Percentiles rank a stretch among this genome's conserved stretches.
These are phyloP conservation scores for Bombus impatiens DNA, from an alignment of 1,140 invertebrate species.

Conservation along the genomic window DNA sequence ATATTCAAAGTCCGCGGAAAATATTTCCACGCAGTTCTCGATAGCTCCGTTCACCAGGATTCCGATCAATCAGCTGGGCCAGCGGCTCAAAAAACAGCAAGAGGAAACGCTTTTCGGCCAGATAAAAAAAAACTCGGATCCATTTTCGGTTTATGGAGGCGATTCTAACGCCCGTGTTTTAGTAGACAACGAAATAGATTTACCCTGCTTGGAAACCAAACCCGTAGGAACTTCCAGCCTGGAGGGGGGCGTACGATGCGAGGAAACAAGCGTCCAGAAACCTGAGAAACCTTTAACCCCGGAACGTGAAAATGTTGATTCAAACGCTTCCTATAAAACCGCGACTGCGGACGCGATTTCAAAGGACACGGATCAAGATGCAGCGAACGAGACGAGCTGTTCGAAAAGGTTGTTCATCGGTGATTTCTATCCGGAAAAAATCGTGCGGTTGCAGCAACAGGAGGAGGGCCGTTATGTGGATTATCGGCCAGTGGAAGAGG, in stretches of 20 bases:
- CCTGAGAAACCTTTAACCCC: background rate
- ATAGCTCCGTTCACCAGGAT: constrained; percentile 22
- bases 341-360: background rate
- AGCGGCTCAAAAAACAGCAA: constrained; percentile 7
- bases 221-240: constrained; percentile 69
- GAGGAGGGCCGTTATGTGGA: background rate
- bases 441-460: background rate
- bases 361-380: background rate
- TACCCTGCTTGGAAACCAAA: constrained; percentile 79
- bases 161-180: constrained; percentile 61
- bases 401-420: constrained; percentile 53
- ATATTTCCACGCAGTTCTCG: constrained; percentile 33
- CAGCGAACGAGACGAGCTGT: background rate
- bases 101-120: constrained; percentile 70
- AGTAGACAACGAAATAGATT: constrained; percentile 79
- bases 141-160: constrained; percentile 78
- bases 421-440: constrained; percentile 61
- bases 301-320: background rate
- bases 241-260: constrained; percentile 35
- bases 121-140: constrained; percentile 83
- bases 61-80: constrained; percentile 15
- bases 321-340: background rate
- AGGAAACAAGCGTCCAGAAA: constrained; percentile 11
- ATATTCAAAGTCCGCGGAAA: constrained; percentile 67
- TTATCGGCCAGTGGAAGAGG: too few species aligned